Evolutionary conservation across 1,140 invertebrate species (phyloP).

Genomic region (Zaprionus davidi): DNA sequence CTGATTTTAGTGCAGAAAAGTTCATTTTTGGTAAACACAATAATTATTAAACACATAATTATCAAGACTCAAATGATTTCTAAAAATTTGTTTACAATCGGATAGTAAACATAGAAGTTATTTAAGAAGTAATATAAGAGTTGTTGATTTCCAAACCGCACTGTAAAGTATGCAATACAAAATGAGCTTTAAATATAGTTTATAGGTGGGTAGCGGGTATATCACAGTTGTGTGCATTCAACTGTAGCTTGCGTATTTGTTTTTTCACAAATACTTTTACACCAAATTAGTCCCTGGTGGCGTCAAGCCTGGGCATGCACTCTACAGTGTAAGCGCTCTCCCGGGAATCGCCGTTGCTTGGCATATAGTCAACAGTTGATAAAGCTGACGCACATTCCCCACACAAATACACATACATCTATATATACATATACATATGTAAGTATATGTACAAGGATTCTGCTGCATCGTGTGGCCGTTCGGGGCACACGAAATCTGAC

Average conservation of each 20-base stretch:
- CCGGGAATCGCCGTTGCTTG: background rate
- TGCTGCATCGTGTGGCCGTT: background rate
- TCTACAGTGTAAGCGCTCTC: constrained; percentile 3
- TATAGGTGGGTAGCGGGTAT: too few species aligned
- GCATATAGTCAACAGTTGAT: background rate
- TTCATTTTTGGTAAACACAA: too few species aligned
- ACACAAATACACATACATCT: too few species aligned
- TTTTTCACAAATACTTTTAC: background rate
- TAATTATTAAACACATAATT: too few species aligned
- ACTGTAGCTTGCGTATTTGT: background rate
- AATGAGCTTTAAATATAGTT: too few species aligned
- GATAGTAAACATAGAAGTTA: too few species aligned
- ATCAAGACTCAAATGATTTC: too few species aligned
- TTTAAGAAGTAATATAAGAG: too few species aligned
- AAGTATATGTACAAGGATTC: background rate
- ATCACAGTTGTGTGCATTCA: too few species aligned
- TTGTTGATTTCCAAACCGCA: too few species aligned
- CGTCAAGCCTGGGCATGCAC: background rate
- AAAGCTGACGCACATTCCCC: background rate
- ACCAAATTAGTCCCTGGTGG: background rate
- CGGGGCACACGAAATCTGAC: constrained; percentile 5
- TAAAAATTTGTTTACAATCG: too few species aligned
- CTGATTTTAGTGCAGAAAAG: accelerated
- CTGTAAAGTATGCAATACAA: too few species aligned
- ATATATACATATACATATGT: background rate